Base-by-base conservation (phyloP, 2,113 vertebrate species). In the Cairina moschata region DNA sequence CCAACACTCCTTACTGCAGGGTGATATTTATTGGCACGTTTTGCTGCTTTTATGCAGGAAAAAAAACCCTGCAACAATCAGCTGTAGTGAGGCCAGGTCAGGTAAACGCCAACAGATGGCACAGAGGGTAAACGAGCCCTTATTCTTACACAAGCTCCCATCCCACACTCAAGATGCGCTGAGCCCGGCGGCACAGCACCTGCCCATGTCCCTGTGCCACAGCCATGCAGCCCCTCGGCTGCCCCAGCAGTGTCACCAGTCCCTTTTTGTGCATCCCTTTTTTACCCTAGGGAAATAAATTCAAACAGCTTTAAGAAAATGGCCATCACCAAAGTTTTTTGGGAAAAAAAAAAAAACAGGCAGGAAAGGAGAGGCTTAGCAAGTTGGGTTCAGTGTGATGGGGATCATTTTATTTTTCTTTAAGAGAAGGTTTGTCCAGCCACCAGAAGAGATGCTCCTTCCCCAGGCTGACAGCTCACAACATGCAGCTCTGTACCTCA, bases 351-450 rank as follows among this genome's bases (percentile, higher is more conserved):
- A 42, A 31, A 42, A 38, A 34, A 0, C 8, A 20, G 50, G 29
- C 52, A 66, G 34, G 60, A 31, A 56, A 14, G 6, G 7, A 1
- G 17, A 46, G 38, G 6, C 18, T 6, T 5, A 31, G 38, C 26
- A 4, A 16, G 42, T 16, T 3, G 2, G 55, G 56, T n/a, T 29
- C 38, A 3, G 38, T 3, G 1, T 21, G 23, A 25, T 2, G 1
- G 56, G 60, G 32, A 11, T n/a, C 14, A 1, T 17, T 22, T 3
- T 2, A 2, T 0, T 12, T 36, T 23, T 32, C 26, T 18, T 48
- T 6, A 31, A 31, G 10, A 4, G 23, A 9, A n/a, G n/a, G 40
- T 58, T 26, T 13, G 50, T 25, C 50, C 50, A 6, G 48, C 50
- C 50, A 6, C 10, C 23, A 20, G 34, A 28, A 28, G 26, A 50